phyloP scores from a whole-genome alignment of 2,113 vertebrate species.

The Ramphastos sulfuratus region DNA sequence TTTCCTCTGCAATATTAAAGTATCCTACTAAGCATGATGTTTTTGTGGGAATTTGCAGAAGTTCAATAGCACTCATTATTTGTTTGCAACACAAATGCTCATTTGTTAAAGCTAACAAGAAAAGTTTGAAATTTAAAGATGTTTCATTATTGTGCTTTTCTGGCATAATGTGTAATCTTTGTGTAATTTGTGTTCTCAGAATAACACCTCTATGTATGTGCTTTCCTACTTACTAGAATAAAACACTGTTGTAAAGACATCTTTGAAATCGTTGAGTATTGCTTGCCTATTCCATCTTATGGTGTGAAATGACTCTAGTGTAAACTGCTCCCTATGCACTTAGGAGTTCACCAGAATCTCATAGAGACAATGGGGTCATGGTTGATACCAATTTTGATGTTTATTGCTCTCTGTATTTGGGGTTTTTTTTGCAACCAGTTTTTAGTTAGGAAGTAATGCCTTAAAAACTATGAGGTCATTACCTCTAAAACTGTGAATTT shows the following conservation, averaged over 20 bases:
- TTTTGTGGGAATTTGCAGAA: conserved; percentile 54
- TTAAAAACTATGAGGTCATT: neutral
- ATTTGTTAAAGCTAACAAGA: conserved; percentile 61
- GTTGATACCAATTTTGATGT: neutral
- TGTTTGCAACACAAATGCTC: conserved; percentile 58
- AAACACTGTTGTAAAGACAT: conserved; percentile 58
- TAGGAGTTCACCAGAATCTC: neutral
- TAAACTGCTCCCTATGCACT: neutral
- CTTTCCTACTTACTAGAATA: conserved; percentile 70
- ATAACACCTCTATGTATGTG: conserved; percentile 49
- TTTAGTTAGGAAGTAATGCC: neutral
- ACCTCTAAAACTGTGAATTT: neutral
- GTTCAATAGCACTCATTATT: conserved; percentile 61
- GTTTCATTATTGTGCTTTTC: conserved; percentile 61
- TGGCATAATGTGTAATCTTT: conserved; percentile 57
- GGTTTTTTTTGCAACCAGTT: neutral
- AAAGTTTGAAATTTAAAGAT: conserved; percentile 55
- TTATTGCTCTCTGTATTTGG: neutral
- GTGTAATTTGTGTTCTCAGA: conserved; percentile 65
- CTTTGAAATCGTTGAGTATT: neutral
- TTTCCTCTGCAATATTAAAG: conserved; percentile 52
- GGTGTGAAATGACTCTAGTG: neutral
- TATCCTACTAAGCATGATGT: conserved; percentile 58
- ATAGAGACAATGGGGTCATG: neutral
- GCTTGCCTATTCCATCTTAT: neutral